phyloP scores from a whole-genome alignment of 2,113 vertebrate genomes.

The Casuarius casuarius region DNA sequence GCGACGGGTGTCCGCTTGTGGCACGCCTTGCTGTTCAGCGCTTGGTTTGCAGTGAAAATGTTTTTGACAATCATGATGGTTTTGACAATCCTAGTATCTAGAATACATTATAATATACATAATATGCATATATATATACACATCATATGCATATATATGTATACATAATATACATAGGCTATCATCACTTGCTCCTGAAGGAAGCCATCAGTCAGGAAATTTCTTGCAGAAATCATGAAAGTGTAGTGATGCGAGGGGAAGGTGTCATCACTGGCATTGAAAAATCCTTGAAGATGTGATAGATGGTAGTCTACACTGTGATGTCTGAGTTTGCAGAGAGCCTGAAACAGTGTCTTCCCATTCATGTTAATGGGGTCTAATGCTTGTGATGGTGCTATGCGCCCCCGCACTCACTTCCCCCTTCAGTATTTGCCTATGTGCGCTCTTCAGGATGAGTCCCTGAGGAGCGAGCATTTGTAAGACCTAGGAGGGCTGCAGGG shows the following conservation, averaged over 20 bases:
- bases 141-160: no score
- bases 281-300: not conserved
- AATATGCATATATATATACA: not conserved
- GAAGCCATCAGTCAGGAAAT: not conserved
- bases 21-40: not conserved
- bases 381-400: not conserved
- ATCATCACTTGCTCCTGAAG: not conserved
- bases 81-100: not conserved
- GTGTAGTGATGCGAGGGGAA: not conserved
- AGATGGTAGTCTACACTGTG: accelerated
- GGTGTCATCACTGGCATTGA: not conserved
- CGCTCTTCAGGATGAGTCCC: accelerated
- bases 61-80: not conserved
- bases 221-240: not conserved
- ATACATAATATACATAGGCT: not conserved
- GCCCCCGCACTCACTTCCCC: not conserved
- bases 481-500: not conserved
- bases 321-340: not conserved
- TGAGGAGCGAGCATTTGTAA: not conserved
- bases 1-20: not conserved
- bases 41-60: not conserved
- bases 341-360: accelerated
- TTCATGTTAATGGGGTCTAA: not conserved
- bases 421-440: not conserved
- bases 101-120: not conserved